A percentile compares a stretch with the other conserved stretches of the same genome.
Evolutionary conservation across 53 echinoderm and acorn worm species (phyloP).

Genomic region (Apostichopus leukothele): DNA sequence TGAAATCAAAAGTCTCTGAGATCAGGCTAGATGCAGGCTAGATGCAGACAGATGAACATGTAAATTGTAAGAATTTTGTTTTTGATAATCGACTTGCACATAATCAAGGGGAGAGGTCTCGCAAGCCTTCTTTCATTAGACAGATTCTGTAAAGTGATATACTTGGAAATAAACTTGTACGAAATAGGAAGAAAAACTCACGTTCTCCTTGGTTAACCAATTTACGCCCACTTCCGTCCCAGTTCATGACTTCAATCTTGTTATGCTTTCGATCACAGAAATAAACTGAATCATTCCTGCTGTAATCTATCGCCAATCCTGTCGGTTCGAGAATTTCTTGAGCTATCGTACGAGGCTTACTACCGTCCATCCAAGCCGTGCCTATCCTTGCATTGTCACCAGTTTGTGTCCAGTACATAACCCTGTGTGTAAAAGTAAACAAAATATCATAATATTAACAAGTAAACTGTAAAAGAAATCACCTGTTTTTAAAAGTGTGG

Average conservation of each 20-base stretch:
- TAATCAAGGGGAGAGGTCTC: too few species aligned
- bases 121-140: too few species aligned
- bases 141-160: too few species aligned
- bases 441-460: too few species aligned
- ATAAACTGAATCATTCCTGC: conserved; percentile 67
- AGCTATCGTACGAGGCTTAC: conserved; percentile 59
- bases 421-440: conserved; percentile 31
- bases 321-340: conserved; percentile 68
- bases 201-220: conserved; percentile 8
- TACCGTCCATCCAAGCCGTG: conserved; percentile 93
- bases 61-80: too few species aligned
- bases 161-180: too few species aligned
- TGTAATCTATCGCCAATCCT: conserved; percentile 83
- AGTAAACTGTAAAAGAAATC: too few species aligned
- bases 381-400: conserved; percentile 72
- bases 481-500: too few species aligned
- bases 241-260: conserved; percentile 75
- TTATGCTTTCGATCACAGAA: conserved; percentile 71
- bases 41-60: too few species aligned
- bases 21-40: too few species aligned
- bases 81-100: too few species aligned
- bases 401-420: conserved; percentile 84
- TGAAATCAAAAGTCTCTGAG: too few species aligned
- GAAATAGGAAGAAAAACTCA: neutral
- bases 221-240: conserved; percentile 72